phyloP scores from a whole-genome alignment of 2,113 vertebrate species.

The Heliornis fulica region DNA sequence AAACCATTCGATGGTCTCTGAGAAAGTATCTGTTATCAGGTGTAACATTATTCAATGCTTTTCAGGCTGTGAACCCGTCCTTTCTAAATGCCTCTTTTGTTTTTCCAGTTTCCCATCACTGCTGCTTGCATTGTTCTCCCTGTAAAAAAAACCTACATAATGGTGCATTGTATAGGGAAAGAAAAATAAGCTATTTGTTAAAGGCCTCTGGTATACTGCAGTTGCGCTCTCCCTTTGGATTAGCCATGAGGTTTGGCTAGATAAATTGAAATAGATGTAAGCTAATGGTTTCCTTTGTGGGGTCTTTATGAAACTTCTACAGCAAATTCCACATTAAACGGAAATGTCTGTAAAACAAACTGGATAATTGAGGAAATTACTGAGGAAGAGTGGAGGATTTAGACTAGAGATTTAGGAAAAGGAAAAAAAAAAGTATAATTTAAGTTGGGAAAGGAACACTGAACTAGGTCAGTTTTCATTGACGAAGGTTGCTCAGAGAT shows the following conservation, averaged over 20 bases:
- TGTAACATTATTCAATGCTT: slow-evolving; percentile 56
- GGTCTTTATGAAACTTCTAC: neutral
- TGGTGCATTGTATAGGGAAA: slow-evolving; percentile 69
- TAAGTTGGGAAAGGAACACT: neutral
- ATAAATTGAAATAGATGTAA: neutral
- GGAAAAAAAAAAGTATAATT: neutral
- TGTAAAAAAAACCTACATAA: slow-evolving; percentile 49
- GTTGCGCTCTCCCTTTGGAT: neutral
- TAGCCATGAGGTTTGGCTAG: neutral
- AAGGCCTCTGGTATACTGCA: neutral
- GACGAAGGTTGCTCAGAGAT: fast-evolving
- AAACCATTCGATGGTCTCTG: neutral
- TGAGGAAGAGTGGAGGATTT: neutral
- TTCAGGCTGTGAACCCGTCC: slow-evolving; percentile 43
- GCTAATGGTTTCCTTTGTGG: neutral
- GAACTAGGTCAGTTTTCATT: neutral
- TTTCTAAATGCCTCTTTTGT: slow-evolving; percentile 74
- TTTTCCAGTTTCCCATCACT: slow-evolving; percentile 63
- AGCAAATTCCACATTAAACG: neutral
- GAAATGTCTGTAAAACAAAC: slow-evolving; percentile 21
- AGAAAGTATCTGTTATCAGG: slow-evolving; percentile 60
- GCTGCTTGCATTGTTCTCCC: slow-evolving; percentile 61
- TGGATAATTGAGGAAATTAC: slow-evolving; percentile 6
- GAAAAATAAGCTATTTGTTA: slow-evolving; percentile 73
- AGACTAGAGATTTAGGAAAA: neutral